Conservation (phyloP, 2,797 vertebrate species). For the Microctenopoma lineatum region DNA sequence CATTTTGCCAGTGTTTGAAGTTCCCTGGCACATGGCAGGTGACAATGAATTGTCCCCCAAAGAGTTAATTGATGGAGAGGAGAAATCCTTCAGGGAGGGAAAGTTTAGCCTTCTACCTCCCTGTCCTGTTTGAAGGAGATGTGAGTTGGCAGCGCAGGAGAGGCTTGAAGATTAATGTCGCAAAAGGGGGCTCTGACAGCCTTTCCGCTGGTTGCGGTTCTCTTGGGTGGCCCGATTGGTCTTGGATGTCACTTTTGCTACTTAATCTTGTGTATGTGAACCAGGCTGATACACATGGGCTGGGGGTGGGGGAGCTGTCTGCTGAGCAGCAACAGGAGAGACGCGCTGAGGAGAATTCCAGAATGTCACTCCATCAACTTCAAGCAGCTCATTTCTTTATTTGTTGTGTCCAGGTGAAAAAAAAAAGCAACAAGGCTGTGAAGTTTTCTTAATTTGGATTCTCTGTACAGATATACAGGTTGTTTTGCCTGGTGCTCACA, state of each 20-base stretch:
- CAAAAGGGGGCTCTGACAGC: constrained; percentile 95
- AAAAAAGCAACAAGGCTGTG: neutral
- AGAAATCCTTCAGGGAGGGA: constrained; percentile 81
- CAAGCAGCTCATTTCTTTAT: constrained; percentile 38
- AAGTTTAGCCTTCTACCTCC: constrained; percentile 75
- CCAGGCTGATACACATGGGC: constrained; percentile 90
- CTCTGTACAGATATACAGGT: neutral
- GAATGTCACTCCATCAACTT: constrained; percentile 57
- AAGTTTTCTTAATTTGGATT: neutral
- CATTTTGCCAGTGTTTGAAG: constrained; percentile 75
- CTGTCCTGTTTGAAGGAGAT: constrained; percentile 94
- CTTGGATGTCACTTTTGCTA: constrained; percentile 99
- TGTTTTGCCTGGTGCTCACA: neutral
- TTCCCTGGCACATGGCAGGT: constrained; percentile 72
- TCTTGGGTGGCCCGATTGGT: constrained; percentile 99
- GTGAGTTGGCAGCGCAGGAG: constrained; percentile 94
- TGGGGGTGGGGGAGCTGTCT: constrained; percentile 60
- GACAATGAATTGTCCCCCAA: constrained; percentile 83
- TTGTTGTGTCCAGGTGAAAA: constrained; percentile 13
- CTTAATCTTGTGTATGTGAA: constrained; percentile 99
- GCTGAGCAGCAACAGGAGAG: constrained; percentile 83
- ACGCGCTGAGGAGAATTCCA: constrained; percentile 49
- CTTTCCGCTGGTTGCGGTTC: constrained; percentile 92
- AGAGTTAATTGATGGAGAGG: constrained; percentile 87
- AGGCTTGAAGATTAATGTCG: constrained; percentile 98